Evolutionary conservation across 2,113 vertebrate genomes (phyloP).

Genomic region (Petaurus breviceps): DNA sequence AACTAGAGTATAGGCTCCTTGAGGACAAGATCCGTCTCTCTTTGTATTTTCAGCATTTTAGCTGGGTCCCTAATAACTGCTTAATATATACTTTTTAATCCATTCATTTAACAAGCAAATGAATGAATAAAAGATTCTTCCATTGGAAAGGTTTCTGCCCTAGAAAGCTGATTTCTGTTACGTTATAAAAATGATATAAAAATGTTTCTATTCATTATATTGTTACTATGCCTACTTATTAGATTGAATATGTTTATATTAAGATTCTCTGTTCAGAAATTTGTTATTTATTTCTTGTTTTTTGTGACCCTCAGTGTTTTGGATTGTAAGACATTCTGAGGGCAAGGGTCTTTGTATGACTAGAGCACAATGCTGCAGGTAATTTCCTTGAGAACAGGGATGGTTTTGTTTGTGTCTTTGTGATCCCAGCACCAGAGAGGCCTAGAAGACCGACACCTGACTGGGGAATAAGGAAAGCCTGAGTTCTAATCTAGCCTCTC

Average conservation of each 20-base stretch:
- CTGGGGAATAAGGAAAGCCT: not conserved
- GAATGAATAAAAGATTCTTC: not conserved
- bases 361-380: not conserved
- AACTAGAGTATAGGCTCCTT: not conserved
- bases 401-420: not conserved
- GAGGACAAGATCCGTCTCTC: not conserved
- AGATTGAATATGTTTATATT: not conserved
- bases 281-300: not conserved
- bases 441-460: not conserved
- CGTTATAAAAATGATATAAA: not conserved
- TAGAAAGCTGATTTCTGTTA: not conserved
- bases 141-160: not conserved
- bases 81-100: not conserved
- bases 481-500: not conserved
- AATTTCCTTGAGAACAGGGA: not conserved
- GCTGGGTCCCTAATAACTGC: not conserved
- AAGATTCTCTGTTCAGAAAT: not conserved
- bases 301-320: not conserved
- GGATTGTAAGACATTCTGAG: not conserved
- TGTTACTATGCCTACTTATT: not conserved
- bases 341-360: not conserved
- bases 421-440: not conserved
- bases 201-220: not conserved
- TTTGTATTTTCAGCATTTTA: not conserved
- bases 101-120: not conserved